phyloP scores from a whole-genome alignment of 2,888 invertebrate genomes.

The Drosophila prolongata region DNA sequence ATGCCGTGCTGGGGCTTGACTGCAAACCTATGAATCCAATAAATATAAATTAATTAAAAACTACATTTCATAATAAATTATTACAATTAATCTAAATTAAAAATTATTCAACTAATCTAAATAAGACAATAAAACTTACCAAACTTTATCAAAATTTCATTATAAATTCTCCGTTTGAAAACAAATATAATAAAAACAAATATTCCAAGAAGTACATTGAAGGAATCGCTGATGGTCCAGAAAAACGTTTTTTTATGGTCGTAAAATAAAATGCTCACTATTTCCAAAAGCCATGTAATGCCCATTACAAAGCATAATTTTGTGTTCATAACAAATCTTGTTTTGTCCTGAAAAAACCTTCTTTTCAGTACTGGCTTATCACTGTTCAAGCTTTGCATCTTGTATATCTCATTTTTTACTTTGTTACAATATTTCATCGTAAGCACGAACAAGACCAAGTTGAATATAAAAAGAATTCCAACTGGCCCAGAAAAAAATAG shows the following conservation, averaged over 20 bases:
- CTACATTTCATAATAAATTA: no score
- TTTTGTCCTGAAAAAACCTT: conserved; percentile 88
- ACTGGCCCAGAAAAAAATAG: conserved; percentile 89
- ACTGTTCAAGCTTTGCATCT: conserved; percentile 88
- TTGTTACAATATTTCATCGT: conserved; percentile 89
- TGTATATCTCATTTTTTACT: conserved; percentile 90
- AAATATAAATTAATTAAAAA: neutral
- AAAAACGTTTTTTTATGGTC: conserved; percentile 85
- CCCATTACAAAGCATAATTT: conserved; percentile 93
- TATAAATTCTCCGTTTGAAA: conserved; percentile 88
- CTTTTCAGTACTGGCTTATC: conserved; percentile 87
- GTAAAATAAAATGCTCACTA: conserved; percentile 86
- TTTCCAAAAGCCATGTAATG: conserved; percentile 89
- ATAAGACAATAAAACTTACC: conserved; percentile 85
- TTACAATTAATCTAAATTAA: no score
- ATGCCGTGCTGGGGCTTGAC: conserved; percentile 10
- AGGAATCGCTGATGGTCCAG: conserved; percentile 86
- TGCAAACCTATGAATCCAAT: conserved; percentile 5
- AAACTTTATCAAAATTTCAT: conserved; percentile 86
- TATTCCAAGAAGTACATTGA: conserved; percentile 90
- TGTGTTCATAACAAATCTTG: conserved; percentile 89
- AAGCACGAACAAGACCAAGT: conserved; percentile 88
- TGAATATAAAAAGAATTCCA: conserved; percentile 87
- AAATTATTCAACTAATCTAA: no score
- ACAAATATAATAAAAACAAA: conserved; percentile 90